Base-by-base conservation (phyloP, 2,888 invertebrate species). In the Drosophila mimica region DNA sequence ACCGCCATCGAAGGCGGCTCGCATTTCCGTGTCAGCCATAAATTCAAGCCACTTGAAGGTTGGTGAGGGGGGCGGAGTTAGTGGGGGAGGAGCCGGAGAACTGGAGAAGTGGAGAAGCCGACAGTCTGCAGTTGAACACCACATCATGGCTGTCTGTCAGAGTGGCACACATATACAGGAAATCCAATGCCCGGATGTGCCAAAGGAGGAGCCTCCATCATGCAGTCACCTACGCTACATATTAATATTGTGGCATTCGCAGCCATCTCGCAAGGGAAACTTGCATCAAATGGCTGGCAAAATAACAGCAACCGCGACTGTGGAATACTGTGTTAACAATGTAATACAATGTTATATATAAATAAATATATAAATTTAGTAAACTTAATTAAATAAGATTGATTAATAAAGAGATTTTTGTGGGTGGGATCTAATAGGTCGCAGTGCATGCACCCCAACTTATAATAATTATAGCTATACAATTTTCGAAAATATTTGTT, bases 21-120 rank as follows among this genome's bases (percentile, higher is more conserved):
- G 74, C 78, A 84, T 82, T 81, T 86, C 87, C 87, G 83, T 84
- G 77, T 83, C 84, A 66, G 83, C 77, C 83, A 84, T 86, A 85
- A 85, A 85, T 85, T 86, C 84, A 70, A 59, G 74, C 68, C 73
- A 73, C 79, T 70, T 76, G 68, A 74, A 73, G 5, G 5, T 20
- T 20, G 57, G 72, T 54, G 5, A 13, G 5, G 11, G 20, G 5
- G 11, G 46, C 2, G 8, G 13, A 0, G 46, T 8, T 25, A 20
- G 46, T 4, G 8, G 13, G 1, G 46, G 15, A 3, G 25, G 25
- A 25, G 7, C 15, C 15, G 36, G 15, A 2, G 6, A 36, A 25
- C 17, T 34, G 13, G 13, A 34, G 34, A 74, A 71, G 71, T 57
- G 62, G 71, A 78, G 72, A 53, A 46, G 54, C 28, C 30, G 52